Base-by-base conservation (phyloP, 2,888 invertebrate genomes). In the Parthenolecanium corni region DNA sequence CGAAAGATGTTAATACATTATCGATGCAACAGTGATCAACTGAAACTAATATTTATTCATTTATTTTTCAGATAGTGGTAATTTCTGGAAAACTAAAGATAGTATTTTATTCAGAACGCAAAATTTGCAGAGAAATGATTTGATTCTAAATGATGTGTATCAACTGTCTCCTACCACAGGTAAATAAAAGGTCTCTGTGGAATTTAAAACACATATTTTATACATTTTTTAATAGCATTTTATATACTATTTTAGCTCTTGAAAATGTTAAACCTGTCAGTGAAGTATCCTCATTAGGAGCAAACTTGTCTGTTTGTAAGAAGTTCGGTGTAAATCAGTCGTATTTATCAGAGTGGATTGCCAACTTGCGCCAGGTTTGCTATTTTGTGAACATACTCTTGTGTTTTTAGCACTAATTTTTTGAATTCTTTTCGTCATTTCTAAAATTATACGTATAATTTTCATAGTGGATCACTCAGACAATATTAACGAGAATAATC, bases 401-500 rank as follows among this genome's bases (percentile, higher is more conserved):
- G 31, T 31, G 31, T 4, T 31, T 31, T 6, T 31, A 9, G 31
- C 31, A 31, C 31, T 4, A 31, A 31, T 31, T 31, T 31, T 31
- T 31, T 18, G 3, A 36, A 31, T 3, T 36, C 12, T 14, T 31
- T 18, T 31, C 31, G n/a, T 25, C 5, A 6, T 25, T 52, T 31
- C 31, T 31, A 31, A 31, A 31, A 31, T 31, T 31, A 6, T 31
- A 31, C 31, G 31, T 31, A 31, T 18, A 44, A 12, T 38, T 49
- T 23, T 20, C 46, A n/a, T n/a, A 65, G 88, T 93, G 92, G 92
- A 79, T 92, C 67, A 86, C 89, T 65, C 81, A 83, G 69, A 92
- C 91, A 3, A 84, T 94, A 67, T 75, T 93, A 65, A 79, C 82
- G 71, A 81, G 87, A 25, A 75, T 94, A 58, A 82, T 83, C 24